A percentile compares a stretch with the other conserved stretches of the same genome.
phyloP scores from a whole-genome alignment of 1,140 invertebrate species.

The Eurosta solidaginis region DNA sequence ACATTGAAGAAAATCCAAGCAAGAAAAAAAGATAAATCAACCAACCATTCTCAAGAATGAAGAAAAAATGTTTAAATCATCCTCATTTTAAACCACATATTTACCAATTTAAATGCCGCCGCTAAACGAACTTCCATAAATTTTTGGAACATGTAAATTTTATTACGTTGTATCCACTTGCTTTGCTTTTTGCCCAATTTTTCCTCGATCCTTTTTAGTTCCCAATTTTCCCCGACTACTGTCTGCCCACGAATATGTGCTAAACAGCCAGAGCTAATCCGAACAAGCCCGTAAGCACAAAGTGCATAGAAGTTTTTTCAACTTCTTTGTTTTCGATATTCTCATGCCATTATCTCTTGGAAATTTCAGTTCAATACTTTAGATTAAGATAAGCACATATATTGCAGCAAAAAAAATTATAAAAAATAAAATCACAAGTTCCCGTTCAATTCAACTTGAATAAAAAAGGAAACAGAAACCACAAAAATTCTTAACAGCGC shows the following conservation, averaged over 20 bases:
- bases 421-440: background rate
- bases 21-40: background rate
- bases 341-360: slow-evolving; percentile 5
- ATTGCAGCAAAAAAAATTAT: slow-evolving; percentile 13
- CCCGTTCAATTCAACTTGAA: background rate
- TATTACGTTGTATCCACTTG: background rate
- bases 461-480: slow-evolving; percentile 25
- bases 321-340: slow-evolving; percentile 17
- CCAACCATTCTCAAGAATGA: background rate
- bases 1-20: background rate
- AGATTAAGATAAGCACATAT: background rate
- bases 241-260: too few relatives aligned
- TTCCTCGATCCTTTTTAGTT: background rate
- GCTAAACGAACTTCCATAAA: background rate
- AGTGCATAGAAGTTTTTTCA: slow-evolving; percentile 6
- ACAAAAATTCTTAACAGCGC: slow-evolving; percentile 27
- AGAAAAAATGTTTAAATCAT: background rate
- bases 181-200: background rate
- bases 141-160: background rate
- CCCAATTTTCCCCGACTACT: background rate
- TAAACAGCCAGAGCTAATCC: background rate
- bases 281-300: background rate
- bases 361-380: background rate
- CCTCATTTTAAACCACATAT: background rate
- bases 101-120: background rate